These are phyloP conservation scores for Limnephilus rhombicus DNA, from an alignment of 2,888 invertebrate species.

Conservation along the genomic window DNA sequence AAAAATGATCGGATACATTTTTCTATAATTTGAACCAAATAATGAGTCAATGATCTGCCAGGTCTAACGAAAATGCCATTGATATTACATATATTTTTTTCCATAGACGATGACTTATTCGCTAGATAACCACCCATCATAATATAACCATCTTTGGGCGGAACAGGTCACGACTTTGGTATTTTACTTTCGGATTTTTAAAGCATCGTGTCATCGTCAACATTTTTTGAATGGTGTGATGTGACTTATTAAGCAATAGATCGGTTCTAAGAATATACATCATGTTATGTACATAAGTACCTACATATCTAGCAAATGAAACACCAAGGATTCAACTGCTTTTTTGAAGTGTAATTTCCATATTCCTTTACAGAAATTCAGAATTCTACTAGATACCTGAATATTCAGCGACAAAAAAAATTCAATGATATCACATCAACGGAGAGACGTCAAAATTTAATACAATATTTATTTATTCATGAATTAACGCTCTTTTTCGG, in stretches of 20 bases:
- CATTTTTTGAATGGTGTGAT: not conserved
- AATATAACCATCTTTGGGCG: slow-evolving; percentile 10
- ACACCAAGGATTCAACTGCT: not conserved
- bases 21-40: not conserved
- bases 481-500: no score
- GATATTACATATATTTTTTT: not conserved
- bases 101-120: slow-evolving; percentile 2
- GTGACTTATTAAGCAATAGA: not conserved
- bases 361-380: not conserved
- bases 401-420: not conserved
- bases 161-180: slow-evolving; percentile 24
- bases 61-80: slow-evolving; percentile 18
- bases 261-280: not conserved
- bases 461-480: no score
- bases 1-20: not conserved
- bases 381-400: not conserved
- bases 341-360: not conserved
- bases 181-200: slow-evolving; percentile 18
- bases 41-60: slow-evolving; percentile 13
- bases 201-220: slow-evolving; percentile 21
- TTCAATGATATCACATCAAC: not conserved
- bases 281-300: not conserved
- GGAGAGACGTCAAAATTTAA: not conserved
- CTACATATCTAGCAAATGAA: not conserved
- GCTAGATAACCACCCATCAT: slow-evolving; percentile 2